Percentiles rank a stretch among this genome's conserved stretches.
Evolutionary conservation across 1,140 invertebrate genomes (phyloP).

Genomic region (Cryptotermes secundus): DNA sequence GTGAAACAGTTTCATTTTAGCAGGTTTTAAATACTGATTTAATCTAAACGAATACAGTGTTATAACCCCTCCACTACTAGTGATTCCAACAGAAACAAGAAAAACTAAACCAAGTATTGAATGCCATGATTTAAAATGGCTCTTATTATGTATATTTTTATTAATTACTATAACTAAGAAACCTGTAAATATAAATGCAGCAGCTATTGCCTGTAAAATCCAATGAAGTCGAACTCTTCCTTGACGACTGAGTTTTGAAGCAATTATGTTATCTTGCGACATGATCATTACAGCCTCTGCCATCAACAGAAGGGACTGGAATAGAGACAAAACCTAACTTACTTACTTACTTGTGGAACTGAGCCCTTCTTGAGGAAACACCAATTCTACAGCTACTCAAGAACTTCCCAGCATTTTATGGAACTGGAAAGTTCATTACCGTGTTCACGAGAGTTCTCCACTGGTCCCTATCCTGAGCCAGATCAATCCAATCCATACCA

Average conservation of each 20-base stretch:
- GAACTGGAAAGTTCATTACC: too few species aligned
- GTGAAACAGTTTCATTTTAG: conserved; percentile 29
- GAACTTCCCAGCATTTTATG: too few species aligned
- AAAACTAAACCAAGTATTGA: conserved; percentile 19
- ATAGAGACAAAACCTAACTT: background rate
- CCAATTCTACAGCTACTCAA: too few species aligned
- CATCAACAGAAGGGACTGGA: conserved; percentile 28
- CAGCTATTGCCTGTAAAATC: conserved; percentile 30
- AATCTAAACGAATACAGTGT: conserved; percentile 22
- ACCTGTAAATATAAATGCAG: conserved; percentile 29
- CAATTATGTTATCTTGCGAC: conserved; percentile 26
- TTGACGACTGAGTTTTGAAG: conserved; percentile 1
- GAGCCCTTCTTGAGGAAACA: too few species aligned
- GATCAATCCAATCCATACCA: too few species aligned
- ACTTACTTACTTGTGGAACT: too few species aligned
- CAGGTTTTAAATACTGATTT: conserved; percentile 22
- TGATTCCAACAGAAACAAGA: conserved; percentile 24
- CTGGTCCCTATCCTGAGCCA: too few species aligned
- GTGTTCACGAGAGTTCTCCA: too few species aligned
- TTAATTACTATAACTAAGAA: conserved; percentile 31
- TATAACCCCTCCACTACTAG: conserved; percentile 30
- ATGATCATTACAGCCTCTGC: conserved; percentile 32
- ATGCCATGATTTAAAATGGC: conserved; percentile 28
- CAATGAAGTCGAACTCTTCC: conserved; percentile 27
- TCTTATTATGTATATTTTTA: conserved; percentile 30